Evolutionary conservation across 2,113 vertebrate species (phyloP).

Genomic region (Chaetorhynchus papuensis): DNA sequence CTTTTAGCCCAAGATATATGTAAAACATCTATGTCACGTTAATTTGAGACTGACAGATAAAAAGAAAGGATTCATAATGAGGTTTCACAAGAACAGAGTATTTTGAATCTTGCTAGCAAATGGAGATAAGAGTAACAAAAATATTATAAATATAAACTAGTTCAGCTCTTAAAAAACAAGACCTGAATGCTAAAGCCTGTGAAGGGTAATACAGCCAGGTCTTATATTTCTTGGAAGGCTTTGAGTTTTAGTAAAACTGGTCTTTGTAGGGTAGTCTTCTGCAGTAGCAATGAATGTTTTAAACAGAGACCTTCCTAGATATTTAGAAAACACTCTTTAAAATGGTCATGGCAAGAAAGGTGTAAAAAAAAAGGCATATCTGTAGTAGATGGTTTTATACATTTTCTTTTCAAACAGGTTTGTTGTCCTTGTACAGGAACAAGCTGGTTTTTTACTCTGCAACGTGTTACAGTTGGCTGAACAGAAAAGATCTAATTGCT

Average conservation of each 20-base stretch:
- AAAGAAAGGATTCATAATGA: conserved; percentile 25
- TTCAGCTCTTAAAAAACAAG: not conserved
- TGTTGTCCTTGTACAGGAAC: not conserved
- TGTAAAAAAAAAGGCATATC: not conserved
- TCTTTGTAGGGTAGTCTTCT: not conserved
- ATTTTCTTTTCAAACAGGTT: not conserved
- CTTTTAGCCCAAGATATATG: conserved; percentile 37
- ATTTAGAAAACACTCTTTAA: not conserved
- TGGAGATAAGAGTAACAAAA: not conserved
- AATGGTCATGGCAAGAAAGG: not conserved
- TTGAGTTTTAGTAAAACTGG: not conserved
- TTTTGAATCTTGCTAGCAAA: not conserved
- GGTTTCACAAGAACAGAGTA: not conserved
- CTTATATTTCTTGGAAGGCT: not conserved
- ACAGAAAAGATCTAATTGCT: not conserved
- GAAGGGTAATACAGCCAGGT: not conserved
- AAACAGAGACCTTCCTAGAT: not conserved
- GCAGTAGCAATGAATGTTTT: not conserved
- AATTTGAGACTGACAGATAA: conserved; percentile 40
- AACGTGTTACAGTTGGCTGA: not conserved
- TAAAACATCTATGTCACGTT: conserved; percentile 33
- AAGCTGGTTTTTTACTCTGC: not conserved
- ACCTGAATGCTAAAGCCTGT: not conserved
- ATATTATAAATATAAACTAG: not conserved
- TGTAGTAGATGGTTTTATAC: not conserved